Evolutionary conservation across 1,140 invertebrate species (phyloP).

Genomic region (Camponotus vicinus): DNA sequence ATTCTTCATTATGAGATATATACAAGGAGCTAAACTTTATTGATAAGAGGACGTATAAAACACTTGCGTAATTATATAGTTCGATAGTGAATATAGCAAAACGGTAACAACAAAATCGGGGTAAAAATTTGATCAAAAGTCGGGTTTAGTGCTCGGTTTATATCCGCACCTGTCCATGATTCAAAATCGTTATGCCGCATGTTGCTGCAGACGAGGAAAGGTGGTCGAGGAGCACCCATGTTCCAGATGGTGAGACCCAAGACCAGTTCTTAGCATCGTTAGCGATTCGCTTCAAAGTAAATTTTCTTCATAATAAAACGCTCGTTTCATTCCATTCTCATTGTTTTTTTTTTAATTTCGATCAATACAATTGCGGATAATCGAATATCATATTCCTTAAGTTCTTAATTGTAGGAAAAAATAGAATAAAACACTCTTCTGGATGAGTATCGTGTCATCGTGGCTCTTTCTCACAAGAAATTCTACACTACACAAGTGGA

Average conservation of each 20-base stretch:
- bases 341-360: not conserved
- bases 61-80: not conserved
- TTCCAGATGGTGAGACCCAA: constrained; percentile 58
- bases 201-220: constrained; percentile 24
- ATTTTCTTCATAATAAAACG: constrained; percentile 27
- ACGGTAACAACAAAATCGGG: not conserved
- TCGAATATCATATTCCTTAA: not conserved
- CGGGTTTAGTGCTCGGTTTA: constrained; percentile 15
- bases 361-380: not conserved
- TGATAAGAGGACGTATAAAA: not conserved
- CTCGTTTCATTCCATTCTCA: not conserved
- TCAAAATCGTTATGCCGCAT: constrained; percentile 44
- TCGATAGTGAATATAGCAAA: not conserved
- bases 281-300: constrained; percentile 29
- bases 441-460: not conserved
- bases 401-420: constrained; percentile 18
- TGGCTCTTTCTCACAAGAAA: not conserved
- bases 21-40: not conserved
- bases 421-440: not conserved
- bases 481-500: not conserved
- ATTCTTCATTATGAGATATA: not conserved
- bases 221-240: constrained; percentile 34
- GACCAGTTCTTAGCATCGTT: constrained; percentile 50
- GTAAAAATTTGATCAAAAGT: constrained; percentile 3
- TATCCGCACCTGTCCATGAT: constrained; percentile 48